These are phyloP conservation scores for Myotis findleyi DNA, from an alignment of 2,797 vertebrate genomes.

Conservation along the genomic window DNA sequence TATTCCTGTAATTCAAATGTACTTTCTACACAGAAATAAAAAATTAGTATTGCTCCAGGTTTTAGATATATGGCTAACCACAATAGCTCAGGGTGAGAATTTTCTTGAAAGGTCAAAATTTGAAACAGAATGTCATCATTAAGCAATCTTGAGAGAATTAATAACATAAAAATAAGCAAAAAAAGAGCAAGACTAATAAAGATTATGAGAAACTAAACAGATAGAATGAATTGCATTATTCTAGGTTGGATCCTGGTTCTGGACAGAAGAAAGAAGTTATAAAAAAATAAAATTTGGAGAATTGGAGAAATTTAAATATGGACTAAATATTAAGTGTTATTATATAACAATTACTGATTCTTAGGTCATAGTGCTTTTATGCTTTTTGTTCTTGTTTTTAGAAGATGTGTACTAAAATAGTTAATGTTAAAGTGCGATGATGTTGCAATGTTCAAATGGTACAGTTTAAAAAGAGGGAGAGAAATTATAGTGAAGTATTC, in stretches of 20 bases:
- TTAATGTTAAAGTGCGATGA: neutral
- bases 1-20: constrained; percentile 58
- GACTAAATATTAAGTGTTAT: neutral
- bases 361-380: neutral
- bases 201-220: neutral
- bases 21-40: constrained; percentile 54
- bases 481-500: neutral
- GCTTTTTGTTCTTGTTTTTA: constrained; percentile 9
- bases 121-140: constrained; percentile 52
- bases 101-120: constrained; percentile 53
- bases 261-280: neutral
- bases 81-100: constrained; percentile 29
- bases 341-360: neutral
- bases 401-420: neutral
- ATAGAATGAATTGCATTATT: neutral
- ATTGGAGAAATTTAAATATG: neutral
- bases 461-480: neutral
- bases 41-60: constrained; percentile 63
- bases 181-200: neutral
- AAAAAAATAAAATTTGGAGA: neutral
- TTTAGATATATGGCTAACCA: constrained; percentile 45
- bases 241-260: neutral
- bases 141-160: constrained; percentile 33
- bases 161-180: neutral
- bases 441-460: neutral